Percentiles rank a stretch among this genome's conserved stretches.
Evolutionary conservation across 2,113 vertebrate genomes (phyloP).

Genomic region (Gorsachius goisagi): DNA sequence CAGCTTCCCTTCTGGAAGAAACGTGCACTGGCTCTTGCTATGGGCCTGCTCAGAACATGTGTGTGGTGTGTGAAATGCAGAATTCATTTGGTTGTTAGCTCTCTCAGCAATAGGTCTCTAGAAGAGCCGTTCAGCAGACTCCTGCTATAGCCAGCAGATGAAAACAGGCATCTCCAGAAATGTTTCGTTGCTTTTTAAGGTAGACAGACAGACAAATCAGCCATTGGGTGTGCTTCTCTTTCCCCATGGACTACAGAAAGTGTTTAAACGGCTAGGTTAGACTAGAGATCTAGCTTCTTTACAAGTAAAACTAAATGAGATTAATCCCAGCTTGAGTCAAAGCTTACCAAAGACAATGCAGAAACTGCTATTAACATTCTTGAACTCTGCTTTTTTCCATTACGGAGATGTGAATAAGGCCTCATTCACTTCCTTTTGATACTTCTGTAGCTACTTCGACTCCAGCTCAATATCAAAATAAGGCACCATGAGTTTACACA

Average conservation of each 20-base stretch:
- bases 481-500: background rate
- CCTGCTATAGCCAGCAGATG: background rate
- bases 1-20: background rate
- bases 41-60: background rate
- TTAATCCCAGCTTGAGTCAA: background rate
- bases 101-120: background rate
- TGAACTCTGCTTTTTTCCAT: background rate
- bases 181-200: background rate
- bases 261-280: background rate
- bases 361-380: background rate
- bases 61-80: background rate
- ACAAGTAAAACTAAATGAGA: background rate
- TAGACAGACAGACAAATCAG: background rate
- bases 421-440: background rate
- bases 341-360: background rate
- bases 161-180: background rate
- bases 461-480: background rate
- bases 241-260: background rate
- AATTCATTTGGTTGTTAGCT: background rate
- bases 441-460: background rate
- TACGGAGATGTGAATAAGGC: background rate
- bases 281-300: background rate
- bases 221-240: background rate
- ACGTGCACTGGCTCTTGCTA: accelerated
- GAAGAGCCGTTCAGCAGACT: too few species aligned